A percentile compares a stretch with the other conserved stretches of the same genome.
phyloP scores from a whole-genome alignment of 53 echinoderm and acorn worm species.

The Mesocentrotus franciscanus region DNA sequence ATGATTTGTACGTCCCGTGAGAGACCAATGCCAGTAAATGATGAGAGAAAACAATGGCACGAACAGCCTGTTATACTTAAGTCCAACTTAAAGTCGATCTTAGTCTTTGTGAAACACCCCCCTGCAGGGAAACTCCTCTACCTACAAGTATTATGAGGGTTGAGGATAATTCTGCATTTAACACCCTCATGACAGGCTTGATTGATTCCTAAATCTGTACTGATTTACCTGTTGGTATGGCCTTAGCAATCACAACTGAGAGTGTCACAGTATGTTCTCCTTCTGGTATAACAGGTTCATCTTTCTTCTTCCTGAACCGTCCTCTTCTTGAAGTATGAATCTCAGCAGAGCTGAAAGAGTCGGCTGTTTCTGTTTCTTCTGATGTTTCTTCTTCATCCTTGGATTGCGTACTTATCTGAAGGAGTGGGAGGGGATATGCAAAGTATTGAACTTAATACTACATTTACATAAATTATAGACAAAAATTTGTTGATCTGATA shows the following conservation, averaged over 20 bases:
- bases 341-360: conserved; percentile 55
- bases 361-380: conserved; percentile 56
- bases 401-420: conserved; percentile 12
- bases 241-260: conserved; percentile 95
- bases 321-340: conserved; percentile 22
- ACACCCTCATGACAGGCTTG: background rate
- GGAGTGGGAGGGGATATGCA: background rate
- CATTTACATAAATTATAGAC: background rate
- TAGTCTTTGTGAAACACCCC: too few relatives aligned
- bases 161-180: background rate
- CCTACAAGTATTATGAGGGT: background rate
- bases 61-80: too few relatives aligned
- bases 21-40: too few relatives aligned
- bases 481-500: background rate
- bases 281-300: conserved; percentile 64
- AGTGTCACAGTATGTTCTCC: conserved; percentile 89
- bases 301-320: conserved; percentile 62
- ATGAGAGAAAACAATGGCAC: too few relatives aligned
- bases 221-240: conserved; percentile 89
- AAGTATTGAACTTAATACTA: too few relatives aligned
- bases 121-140: background rate
- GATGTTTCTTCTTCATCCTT: conserved; percentile 34
- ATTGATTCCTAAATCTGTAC: background rate
- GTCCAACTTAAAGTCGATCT: too few relatives aligned
- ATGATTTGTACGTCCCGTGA: too few relatives aligned